Evolutionary conservation across 23 tunicate genomes (phyloP), one percentile per base, ranked within the genome.

Genomic region (Halocynthia aurantium): DNA sequence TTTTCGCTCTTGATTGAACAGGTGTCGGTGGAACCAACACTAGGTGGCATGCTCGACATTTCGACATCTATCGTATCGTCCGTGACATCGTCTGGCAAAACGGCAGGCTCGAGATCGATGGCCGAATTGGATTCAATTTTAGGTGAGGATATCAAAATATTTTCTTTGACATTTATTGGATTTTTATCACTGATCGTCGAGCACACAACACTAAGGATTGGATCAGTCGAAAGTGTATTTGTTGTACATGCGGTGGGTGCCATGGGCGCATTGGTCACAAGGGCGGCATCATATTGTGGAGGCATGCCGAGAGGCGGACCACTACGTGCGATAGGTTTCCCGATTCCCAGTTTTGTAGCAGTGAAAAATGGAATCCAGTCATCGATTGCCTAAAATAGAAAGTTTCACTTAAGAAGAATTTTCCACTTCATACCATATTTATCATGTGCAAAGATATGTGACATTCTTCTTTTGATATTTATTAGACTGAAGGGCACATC

Each of bases 361-460:
- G 93, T 78, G 60, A 92, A 92, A 6, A 83, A 65, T 2, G 92
- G 92, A 53, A 92, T 52, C 98, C 98, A 92, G 75, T 69, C 88
- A 49, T 69, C 49, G 7, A 92, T 40, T 6, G 98, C 98, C 98
- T 92, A 76, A 8, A 44, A 72, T 12, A 72, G 17, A 58, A 4
- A 13, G 15, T 15, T 58, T 58, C 63, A 31, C 44, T 31, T 31
- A 4, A 31, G 44, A 31, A 0, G 44, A 31, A 31, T 31, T 31
- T 31, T 31, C 44, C 44, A 31, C 44, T 31, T 31, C 44, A 31
- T 31, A 31, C 4, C 44, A 31, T 31, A 31, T 31, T 31, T 31
- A 31, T 31, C 44, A 31, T 31, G 44, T 31, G 44, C 44, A 31
- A 31, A 31, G 2, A 31, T 31, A 31, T 31, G 44, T 0, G 1